Percentiles rank a stretch among this genome's conserved stretches.
These are phyloP conservation scores for Blastobasis lacticolella DNA, from an alignment of 2,888 invertebrate genomes.

Conservation along the genomic window DNA sequence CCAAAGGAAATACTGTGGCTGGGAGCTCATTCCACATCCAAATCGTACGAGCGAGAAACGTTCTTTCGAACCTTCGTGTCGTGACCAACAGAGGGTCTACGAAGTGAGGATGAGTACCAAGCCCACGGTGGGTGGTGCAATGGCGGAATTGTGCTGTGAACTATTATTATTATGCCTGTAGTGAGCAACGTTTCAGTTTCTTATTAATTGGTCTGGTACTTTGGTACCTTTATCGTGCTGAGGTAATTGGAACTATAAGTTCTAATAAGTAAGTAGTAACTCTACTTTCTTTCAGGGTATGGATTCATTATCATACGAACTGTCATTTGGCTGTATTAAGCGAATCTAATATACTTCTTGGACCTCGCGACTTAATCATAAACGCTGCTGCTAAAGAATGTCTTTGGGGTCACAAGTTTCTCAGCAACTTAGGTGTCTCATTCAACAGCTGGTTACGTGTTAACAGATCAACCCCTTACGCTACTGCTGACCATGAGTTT, in stretches of 20 bases:
- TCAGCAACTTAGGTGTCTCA: constrained; percentile 34
- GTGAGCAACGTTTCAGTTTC: too few species aligned
- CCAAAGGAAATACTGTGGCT: too few species aligned
- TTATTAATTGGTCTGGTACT: not conserved
- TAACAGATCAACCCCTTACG: constrained; percentile 24
- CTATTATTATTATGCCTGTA: too few species aligned
- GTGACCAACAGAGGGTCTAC: too few species aligned
- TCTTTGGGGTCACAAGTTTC: constrained; percentile 47
- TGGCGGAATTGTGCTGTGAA: too few species aligned
- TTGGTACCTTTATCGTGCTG: not conserved
- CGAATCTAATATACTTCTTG: constrained; percentile 43
- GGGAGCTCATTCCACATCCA: too few species aligned
- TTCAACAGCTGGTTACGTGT: constrained; percentile 44
- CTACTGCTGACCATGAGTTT: constrained; percentile 36
- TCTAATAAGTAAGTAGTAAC: not conserved
- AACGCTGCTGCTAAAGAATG: constrained; percentile 46
- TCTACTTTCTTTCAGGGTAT: constrained; percentile 33
- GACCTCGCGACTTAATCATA: constrained; percentile 41
- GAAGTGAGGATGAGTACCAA: too few species aligned
- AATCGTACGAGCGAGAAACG: too few species aligned
- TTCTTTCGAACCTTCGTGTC: too few species aligned
- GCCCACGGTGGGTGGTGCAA: too few species aligned
- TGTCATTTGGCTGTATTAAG: constrained; percentile 49
- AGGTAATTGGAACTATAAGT: not conserved
- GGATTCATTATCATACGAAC: constrained; percentile 49